Evolutionary conservation across 2,888 invertebrate genomes (phyloP).

Genomic region (Amphipoea lucens): DNA sequence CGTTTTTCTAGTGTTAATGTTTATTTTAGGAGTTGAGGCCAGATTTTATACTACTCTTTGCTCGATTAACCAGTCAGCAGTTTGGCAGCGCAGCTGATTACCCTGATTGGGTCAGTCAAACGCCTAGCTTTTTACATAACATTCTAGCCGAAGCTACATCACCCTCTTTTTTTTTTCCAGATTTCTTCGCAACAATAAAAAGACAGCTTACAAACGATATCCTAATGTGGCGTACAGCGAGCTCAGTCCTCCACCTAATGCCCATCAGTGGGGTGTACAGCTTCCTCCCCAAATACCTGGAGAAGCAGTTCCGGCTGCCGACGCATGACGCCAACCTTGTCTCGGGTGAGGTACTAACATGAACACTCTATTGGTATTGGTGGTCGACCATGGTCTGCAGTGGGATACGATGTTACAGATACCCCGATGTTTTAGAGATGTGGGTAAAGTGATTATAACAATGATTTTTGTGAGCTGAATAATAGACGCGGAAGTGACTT

Average conservation of each 20-base stretch:
- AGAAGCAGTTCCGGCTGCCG: conserved; percentile 97
- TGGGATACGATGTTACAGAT: conserved; percentile 4
- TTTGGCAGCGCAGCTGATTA: not conserved
- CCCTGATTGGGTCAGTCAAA: not conserved
- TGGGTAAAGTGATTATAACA: conserved; percentile 1
- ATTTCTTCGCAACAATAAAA: conserved; percentile 87
- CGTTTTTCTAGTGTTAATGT: not conserved
- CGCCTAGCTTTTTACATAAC: not conserved
- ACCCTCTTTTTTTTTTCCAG: conserved; percentile 70
- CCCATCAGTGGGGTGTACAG: conserved; percentile 98
- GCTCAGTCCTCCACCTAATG: conserved; percentile 96
- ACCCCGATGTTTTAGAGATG: not conserved
- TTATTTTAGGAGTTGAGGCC: not conserved
- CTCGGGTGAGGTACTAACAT: conserved; percentile 92
- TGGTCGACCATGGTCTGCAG: conserved; percentile 25
- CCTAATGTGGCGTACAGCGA: conserved; percentile 97
- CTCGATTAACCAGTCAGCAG: not conserved
- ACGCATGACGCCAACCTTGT: conserved; percentile 97
- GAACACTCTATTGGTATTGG: conserved; percentile 64
- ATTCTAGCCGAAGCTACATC: not conserved
- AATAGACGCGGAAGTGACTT: conserved; percentile 3
- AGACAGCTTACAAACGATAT: conserved; percentile 96
- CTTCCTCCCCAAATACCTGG: conserved; percentile 97
- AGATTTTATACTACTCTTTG: not conserved
- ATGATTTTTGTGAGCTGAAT: not conserved